Conservation (phyloP, 2,797 vertebrate species). For the Remorina albescens region DNA sequence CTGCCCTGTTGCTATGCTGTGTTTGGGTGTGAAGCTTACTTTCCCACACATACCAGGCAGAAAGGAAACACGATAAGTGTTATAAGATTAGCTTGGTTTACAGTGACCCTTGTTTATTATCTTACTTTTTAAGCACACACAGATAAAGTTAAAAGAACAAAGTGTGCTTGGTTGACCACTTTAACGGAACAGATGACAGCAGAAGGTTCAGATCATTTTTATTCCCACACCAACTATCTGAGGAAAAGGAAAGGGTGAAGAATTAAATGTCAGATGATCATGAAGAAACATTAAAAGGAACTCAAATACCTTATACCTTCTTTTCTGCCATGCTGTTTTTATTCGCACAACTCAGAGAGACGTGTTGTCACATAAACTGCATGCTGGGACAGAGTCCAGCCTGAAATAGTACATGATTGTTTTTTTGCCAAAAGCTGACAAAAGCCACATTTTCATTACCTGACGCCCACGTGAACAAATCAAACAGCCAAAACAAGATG, state of each 20-base stretch:
- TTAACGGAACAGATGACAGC: slow-evolving; percentile 2
- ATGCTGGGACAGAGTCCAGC: slow-evolving; percentile 9
- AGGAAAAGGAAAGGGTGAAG: no score
- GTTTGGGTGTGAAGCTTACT: slow-evolving; percentile 49
- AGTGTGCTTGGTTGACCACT: slow-evolving; percentile 8
- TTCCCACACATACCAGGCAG: slow-evolving; percentile 63
- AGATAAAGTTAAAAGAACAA: slow-evolving; percentile 26
- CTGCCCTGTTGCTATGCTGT: slow-evolving; percentile 17
- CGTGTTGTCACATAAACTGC: slow-evolving; percentile 6
- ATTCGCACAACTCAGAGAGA: slow-evolving; percentile 8
- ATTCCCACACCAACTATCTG: not conserved
- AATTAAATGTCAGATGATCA: no score
- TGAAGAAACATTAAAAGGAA: no score
- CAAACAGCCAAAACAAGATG: slow-evolving; percentile 2
- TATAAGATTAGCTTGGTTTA: slow-evolving; percentile 39
- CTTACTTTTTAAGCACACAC: slow-evolving; percentile 6
- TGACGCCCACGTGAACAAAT: slow-evolving; percentile 32
- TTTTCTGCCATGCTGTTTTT: not conserved
- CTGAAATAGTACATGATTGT: slow-evolving; percentile 5
- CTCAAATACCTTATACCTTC: slow-evolving; percentile 3
- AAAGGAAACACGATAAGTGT: slow-evolving; percentile 39
- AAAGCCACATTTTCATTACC: slow-evolving; percentile 17
- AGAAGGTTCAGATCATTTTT: not conserved
- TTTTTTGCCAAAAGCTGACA: slow-evolving; percentile 28
- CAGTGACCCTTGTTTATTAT: slow-evolving; percentile 26